Percentiles rank a stretch among this genome's conserved stretches.
Conservation (phyloP, 2,888 invertebrate species). For the Ypsolopha scabrella region DNA sequence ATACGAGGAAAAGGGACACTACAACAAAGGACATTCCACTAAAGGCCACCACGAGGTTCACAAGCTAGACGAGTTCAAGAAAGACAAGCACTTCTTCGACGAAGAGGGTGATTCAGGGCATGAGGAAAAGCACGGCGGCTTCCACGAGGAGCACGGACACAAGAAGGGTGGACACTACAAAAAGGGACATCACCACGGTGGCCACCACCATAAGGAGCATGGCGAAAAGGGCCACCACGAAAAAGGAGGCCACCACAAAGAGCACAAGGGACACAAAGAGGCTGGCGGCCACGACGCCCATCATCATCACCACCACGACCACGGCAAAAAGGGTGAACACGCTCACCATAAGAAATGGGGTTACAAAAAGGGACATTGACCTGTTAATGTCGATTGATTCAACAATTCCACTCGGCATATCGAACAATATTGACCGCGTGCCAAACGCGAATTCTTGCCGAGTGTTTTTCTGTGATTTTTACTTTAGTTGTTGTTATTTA, state of each 20-base stretch:
- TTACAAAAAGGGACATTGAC: slow-evolving; percentile 67
- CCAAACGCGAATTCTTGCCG: not conserved
- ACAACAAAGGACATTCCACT: slow-evolving; percentile 87
- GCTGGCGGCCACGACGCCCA: slow-evolving; percentile 83
- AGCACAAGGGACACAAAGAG: slow-evolving; percentile 83
- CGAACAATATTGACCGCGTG: not conserved
- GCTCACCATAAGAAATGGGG: slow-evolving; percentile 85
- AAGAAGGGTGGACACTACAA: slow-evolving; percentile 86
- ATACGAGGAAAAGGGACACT: slow-evolving; percentile 77
- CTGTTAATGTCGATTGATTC: not conserved
- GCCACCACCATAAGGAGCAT: slow-evolving; percentile 81
- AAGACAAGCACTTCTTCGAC: slow-evolving; percentile 88
- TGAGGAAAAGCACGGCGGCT: slow-evolving; percentile 85
- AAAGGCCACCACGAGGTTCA: slow-evolving; percentile 89
- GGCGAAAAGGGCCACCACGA: slow-evolving; percentile 85
- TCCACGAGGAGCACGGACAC: slow-evolving; percentile 83
- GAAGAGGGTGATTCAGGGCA: slow-evolving; percentile 86
- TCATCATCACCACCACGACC: slow-evolving; percentile 78
- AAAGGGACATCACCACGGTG: slow-evolving; percentile 84
- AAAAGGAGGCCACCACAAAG: slow-evolving; percentile 84
- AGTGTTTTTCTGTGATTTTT: slow-evolving; percentile 2
- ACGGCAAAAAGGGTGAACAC: slow-evolving; percentile 84
- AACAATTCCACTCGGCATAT: not conserved
- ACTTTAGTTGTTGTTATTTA: slow-evolving; percentile 4
- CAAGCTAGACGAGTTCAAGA: slow-evolving; percentile 87